Base-by-base conservation (phyloP, 2,113 vertebrate genomes). In the Oreochromis aureus region DNA sequence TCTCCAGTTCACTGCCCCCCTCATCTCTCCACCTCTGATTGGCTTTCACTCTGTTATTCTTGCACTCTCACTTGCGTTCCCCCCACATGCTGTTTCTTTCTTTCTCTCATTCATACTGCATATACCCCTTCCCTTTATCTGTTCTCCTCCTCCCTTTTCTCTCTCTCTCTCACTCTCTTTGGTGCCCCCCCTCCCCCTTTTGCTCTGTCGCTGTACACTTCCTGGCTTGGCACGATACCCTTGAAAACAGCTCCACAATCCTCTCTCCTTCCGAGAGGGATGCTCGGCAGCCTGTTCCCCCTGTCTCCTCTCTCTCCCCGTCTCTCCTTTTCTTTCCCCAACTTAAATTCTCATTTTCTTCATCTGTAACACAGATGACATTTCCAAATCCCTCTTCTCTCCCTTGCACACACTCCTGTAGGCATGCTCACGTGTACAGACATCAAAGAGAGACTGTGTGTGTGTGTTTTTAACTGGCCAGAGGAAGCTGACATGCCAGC, bases 211-310 rank as follows among this genome's bases (percentile, higher is more conserved):
- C 92, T 89, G 89, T 79, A 86, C 91, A 92, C 94, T 95, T 96
- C 93, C 93, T 95, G 94, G 89, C 91, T 95, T 95, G 93, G 95
- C 92, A 92, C 92, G 48, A 85, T 94, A 96, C 94, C 96, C 95
- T 96, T 93, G 95, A 95, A 94, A 95, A 86, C 93, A 91, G 92
- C 93, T 92, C 89, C 92, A 91, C 91, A 92, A 82, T 93, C 88
- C 91, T 89, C 83, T 89, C 89, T 88, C 82, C 83, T 87, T 90
- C 86, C 61, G 88, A 90, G 82, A 83, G 86, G 80, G 91, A 95
- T 89, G 91, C 91, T 93, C 85, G 7, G 59, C 88, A 92, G 92
- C 84, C 91, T 87, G 83, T 53, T 87, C 84, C 71, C 86, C 90
- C 86, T 89, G 54, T 79, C 83, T 86, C 80, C n/a, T 24, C 54